Percentiles rank a stretch among this genome's conserved stretches.
Evolutionary conservation across 2,113 vertebrate species (phyloP).

Genomic region (Pogona vitticeps): DNA sequence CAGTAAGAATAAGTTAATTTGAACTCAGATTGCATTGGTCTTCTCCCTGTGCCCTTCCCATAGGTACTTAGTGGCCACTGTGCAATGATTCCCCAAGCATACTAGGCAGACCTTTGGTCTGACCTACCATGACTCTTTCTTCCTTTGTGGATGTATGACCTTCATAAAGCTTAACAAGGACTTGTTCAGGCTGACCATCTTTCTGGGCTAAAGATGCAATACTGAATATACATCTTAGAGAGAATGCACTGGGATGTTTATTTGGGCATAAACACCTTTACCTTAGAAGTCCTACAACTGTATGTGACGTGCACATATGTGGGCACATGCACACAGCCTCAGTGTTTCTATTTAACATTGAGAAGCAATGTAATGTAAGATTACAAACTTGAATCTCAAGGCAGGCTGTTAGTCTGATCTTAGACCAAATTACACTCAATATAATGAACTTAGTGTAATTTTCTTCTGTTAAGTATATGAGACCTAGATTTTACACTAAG

Average conservation of each 20-base stretch:
- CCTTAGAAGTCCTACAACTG: neutral
- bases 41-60: too few relatives aligned
- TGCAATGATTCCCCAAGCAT: too few relatives aligned
- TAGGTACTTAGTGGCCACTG: too few relatives aligned
- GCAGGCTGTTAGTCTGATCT: too few relatives aligned
- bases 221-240: neutral
- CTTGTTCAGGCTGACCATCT: neutral
- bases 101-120: too few relatives aligned
- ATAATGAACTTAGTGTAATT: neutral
- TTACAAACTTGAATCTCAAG: neutral
- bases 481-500: neutral
- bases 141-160: neutral
- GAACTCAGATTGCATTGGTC: too few relatives aligned
- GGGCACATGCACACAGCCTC: neutral
- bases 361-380: neutral
- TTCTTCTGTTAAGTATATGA: neutral
- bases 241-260: neutral
- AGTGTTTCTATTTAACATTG: too few relatives aligned
- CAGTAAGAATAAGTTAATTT: too few relatives aligned
- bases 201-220: neutral
- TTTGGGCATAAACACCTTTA: neutral
- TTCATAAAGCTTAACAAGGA: neutral
- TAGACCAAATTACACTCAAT: too few relatives aligned
- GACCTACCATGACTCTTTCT: too few relatives aligned
- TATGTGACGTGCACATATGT: neutral